phyloP scores from a whole-genome alignment of 2,797 vertebrate genomes.

The Notolepis coatsorum region DNA sequence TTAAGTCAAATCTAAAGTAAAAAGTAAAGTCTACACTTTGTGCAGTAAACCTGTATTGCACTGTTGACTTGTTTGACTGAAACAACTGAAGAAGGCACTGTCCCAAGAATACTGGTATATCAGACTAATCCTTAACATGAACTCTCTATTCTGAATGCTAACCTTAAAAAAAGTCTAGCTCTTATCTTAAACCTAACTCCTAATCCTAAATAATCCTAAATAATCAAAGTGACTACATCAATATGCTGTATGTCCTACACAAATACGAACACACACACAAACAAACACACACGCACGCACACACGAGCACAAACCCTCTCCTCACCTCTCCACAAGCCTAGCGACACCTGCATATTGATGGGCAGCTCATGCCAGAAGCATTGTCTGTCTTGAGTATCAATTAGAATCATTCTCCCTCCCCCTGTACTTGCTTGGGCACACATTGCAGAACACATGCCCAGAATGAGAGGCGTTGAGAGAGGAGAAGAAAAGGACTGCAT shows the following conservation, averaged over 20 bases:
- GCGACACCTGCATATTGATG: constrained; percentile 35
- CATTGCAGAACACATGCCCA: constrained; percentile 2
- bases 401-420: constrained; percentile 33
- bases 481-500: neutral
- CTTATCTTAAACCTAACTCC: no score
- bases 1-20: no score
- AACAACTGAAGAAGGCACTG: no score
- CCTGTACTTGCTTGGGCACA: constrained; percentile 20
- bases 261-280: neutral
- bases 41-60: no score
- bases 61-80: no score
- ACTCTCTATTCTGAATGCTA: no score
- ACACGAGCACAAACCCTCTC: neutral
- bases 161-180: no score
- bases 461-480: constrained; percentile 7
- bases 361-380: constrained; percentile 25
- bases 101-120: no score
- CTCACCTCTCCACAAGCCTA: neutral
- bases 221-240: no score
- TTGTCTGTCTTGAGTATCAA: constrained; percentile 28
- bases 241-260: no score
- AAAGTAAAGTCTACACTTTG: no score
- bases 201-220: neutral
- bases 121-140: no score
- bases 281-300: neutral